Evolutionary conservation across 2,797 vertebrate species (phyloP).

Genomic region (Protonibea diacanthus): DNA sequence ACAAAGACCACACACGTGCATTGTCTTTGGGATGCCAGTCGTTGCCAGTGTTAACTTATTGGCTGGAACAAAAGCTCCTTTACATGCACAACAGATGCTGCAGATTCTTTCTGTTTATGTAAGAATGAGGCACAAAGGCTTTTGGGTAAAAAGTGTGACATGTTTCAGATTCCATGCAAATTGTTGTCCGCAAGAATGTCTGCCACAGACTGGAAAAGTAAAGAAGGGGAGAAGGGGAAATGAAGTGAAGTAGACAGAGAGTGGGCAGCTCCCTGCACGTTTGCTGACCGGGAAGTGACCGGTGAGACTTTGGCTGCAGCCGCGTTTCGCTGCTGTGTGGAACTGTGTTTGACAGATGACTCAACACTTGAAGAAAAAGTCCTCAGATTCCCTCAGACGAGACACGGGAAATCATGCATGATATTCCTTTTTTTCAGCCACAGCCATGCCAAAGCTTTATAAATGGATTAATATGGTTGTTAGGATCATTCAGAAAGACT

Average conservation of each 20-base stretch:
- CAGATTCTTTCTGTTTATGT: conserved; percentile 61
- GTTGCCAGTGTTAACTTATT: conserved; percentile 58
- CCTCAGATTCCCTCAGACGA: conserved; percentile 44
- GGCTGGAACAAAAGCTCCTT: conserved; percentile 41
- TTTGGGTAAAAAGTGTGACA: conserved; percentile 49
- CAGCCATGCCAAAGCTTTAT: conserved; percentile 37
- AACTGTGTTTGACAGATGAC: conserved; percentile 67
- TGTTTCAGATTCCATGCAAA: conserved; percentile 58
- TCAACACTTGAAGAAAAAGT: conserved; percentile 52
- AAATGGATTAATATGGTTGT: conserved; percentile 55
- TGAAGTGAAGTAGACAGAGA: conserved; percentile 16
- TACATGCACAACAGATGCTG: conserved; percentile 56
- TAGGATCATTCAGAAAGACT: conserved; percentile 56
- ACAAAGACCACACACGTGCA: conserved; percentile 61
- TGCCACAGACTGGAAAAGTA: conserved; percentile 26
- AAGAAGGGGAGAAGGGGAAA: background rate
- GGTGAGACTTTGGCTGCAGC: conserved; percentile 34
- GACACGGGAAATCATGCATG: conserved; percentile 49
- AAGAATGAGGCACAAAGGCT: conserved; percentile 52
- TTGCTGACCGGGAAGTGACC: conserved; percentile 59
- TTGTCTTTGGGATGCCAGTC: conserved; percentile 22
- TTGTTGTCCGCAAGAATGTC: conserved; percentile 42
- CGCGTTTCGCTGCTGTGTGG: conserved; percentile 5
- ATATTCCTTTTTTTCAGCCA: conserved; percentile 35
- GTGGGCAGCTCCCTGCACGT: background rate